phyloP scores from a whole-genome alignment of 2,113 vertebrate genomes.

The Isurus oxyrinchus region DNA sequence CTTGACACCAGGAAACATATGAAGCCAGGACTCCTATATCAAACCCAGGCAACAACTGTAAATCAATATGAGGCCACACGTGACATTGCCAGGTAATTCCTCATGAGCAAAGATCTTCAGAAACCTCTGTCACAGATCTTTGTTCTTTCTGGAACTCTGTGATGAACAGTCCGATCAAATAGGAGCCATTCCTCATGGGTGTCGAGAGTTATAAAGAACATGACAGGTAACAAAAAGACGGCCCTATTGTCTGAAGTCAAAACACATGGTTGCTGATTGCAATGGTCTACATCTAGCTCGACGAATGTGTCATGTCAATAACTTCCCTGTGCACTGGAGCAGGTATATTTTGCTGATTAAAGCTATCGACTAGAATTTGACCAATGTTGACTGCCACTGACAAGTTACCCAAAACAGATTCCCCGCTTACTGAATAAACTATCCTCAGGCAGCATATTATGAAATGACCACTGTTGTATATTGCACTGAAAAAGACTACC shows the following conservation, averaged over 20 bases:
- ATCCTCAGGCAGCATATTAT: background rate
- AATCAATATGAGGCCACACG: background rate
- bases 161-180: background rate
- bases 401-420: background rate
- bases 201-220: background rate
- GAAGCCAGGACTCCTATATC: background rate
- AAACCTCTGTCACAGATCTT: background rate
- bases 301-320: background rate
- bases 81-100: background rate
- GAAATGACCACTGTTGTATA: background rate
- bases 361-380: constrained; percentile 10
- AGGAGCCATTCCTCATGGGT: background rate
- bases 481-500: background rate
- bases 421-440: background rate
- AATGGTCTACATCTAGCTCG: background rate
- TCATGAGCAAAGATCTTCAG: background rate
- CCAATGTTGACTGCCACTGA: background rate
- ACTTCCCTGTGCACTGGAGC: background rate
- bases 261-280: background rate
- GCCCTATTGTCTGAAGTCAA: background rate
- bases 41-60: background rate
- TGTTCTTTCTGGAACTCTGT: background rate
- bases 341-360: background rate
- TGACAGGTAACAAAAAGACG: background rate
- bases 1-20: background rate